Conservation (phyloP, 2,797 vertebrate genomes). For the Malurus leucopterus region DNA sequence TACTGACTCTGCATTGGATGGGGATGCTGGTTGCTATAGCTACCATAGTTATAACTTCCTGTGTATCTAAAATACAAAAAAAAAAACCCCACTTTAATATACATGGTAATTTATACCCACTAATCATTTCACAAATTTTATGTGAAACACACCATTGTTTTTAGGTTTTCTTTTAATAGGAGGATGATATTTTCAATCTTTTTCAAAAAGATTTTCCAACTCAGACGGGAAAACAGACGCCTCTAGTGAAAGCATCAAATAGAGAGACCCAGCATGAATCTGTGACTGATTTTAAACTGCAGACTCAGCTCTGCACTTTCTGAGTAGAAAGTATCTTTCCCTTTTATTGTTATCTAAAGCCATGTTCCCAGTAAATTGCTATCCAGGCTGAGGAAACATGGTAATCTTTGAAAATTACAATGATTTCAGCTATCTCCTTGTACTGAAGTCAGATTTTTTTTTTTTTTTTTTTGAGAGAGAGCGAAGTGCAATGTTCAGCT, state of each 20-base stretch:
- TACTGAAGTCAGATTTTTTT: background rate
- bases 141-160: background rate
- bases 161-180: background rate
- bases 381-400: background rate
- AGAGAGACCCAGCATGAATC: background rate
- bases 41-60: constrained; percentile 95
- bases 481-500: background rate
- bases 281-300: background rate
- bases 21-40: constrained; percentile 92
- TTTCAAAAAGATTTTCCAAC: background rate
- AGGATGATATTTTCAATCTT: background rate
- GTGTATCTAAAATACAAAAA: constrained; percentile 80
- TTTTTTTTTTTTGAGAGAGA: background rate
- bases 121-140: background rate
- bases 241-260: background rate
- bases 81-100: background rate
- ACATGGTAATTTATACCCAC: background rate
- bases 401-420: background rate
- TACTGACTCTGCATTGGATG: constrained; percentile 96
- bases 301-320: background rate
- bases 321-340: background rate
- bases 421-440: background rate
- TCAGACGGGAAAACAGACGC: background rate
- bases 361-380: background rate
- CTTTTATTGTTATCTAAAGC: background rate